Evolutionary conservation across 1,140 invertebrate species (phyloP), one percentile per base, ranked within the genome.

Genomic region (Zaprionus ornatus): DNA sequence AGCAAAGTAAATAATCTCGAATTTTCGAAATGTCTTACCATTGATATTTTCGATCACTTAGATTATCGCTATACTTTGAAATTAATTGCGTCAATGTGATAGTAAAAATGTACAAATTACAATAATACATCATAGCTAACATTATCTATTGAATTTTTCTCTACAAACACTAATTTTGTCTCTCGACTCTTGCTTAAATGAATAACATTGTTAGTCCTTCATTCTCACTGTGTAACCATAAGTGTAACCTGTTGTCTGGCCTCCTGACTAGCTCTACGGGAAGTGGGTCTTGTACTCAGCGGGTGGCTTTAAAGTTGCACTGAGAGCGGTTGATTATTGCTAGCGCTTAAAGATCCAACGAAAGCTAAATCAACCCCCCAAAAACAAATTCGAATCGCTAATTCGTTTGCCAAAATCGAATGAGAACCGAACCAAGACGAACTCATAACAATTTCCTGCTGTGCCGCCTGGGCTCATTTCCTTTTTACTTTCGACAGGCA

Each of bases 381-480:
- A 66, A 57, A 62, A 72, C 23, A 40, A 68, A 61, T 55, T 32
- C 66, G 65, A 80, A 88, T 84, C 69, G 81, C 40, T 69, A 74
- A 88, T 79, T 80, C 70, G 88, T 84, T 90, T 87, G 70, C 70
- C 66, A 74, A 86, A 78, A 70, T 50, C 42, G 32, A 71, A 60
- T 63, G 42, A 67, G 19, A 65, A 35, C 61, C 71, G 52, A 66
- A 23, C 19, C 45, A 50, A 69, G 63, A 80, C 60, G 63, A 60
- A 83, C 72, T 91, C 74, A 76, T 79, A 73, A 81, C 78, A 85
- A 91, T 91, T 91, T 91, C 90, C 90, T 91, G 90, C 76, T 74
- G 80, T 61, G 85, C 56, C 87, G 85, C 56, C 83, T 82, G 69
- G 86, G 27, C 80, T 90, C 76, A 91, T 90, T 91, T 91, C 90